These are phyloP conservation scores for Sympetrum striolatum DNA, from an alignment of 2,888 invertebrate species.

Conservation along the genomic window DNA sequence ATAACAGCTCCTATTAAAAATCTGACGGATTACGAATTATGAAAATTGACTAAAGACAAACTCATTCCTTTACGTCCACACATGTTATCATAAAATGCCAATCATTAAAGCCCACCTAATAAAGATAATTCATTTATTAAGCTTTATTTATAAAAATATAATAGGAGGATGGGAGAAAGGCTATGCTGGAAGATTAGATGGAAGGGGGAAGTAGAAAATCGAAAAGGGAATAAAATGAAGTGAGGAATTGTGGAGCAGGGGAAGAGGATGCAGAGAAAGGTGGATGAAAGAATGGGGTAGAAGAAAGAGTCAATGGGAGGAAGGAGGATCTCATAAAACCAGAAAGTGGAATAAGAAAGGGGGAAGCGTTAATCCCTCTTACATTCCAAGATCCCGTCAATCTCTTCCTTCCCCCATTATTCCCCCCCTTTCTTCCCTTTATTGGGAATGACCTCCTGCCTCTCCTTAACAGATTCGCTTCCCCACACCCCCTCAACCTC, in stretches of 20 bases:
- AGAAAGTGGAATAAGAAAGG: neutral
- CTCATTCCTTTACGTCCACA: too few species aligned
- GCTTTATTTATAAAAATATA: too few species aligned
- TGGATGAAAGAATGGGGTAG: neutral
- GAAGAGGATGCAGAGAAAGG: neutral
- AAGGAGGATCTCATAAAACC: neutral
- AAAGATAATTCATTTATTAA: too few species aligned
- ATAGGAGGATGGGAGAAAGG: too few species aligned
- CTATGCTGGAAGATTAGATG: too few species aligned
- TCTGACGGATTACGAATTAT: too few species aligned
- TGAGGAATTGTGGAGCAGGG: neutral
- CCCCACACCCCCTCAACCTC: slow-evolving; percentile 18
- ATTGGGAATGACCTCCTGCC: slow-evolving; percentile 2
- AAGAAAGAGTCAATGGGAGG: neutral
- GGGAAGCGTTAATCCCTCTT: neutral
- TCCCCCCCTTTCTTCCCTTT: neutral
- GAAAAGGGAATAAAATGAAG: neutral
- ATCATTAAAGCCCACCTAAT: too few species aligned
- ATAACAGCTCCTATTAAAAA: too few species aligned
- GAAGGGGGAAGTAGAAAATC: too few species aligned
- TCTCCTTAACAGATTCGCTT: neutral
- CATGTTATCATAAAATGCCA: too few species aligned
- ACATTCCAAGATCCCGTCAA: neutral
- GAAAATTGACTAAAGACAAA: too few species aligned
- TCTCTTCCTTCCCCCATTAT: neutral